A percentile compares a stretch with the other conserved stretches of the same genome.
phyloP scores from a whole-genome alignment of 2,888 invertebrate genomes.

The Nomada fucata region DNA sequence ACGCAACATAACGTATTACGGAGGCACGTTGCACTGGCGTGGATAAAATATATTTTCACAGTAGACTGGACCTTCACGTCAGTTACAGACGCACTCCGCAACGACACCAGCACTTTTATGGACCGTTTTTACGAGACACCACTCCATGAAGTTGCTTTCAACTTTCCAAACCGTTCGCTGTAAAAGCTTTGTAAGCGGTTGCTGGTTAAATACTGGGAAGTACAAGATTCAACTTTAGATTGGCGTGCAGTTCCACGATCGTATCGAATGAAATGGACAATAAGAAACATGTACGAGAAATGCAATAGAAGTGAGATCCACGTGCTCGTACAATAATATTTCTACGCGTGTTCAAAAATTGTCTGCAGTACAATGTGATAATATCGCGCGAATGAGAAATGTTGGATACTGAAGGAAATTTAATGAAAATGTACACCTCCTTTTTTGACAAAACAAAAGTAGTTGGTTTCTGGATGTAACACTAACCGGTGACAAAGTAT shows the following conservation, averaged over 20 bases:
- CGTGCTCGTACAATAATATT: no score
- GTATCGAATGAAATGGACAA: not conserved
- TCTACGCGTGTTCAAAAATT: no score
- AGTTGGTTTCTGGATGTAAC: no score
- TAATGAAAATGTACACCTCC: no score
- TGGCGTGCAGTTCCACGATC: slow-evolving; percentile 19
- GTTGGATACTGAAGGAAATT: no score
- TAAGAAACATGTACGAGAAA: not conserved
- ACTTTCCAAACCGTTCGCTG: slow-evolving; percentile 50
- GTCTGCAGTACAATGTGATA: no score
- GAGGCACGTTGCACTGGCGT: slow-evolving; percentile 58
- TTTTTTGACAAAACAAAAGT: no score
- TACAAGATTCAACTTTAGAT: slow-evolving; percentile 13
- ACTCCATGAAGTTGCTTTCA: slow-evolving; percentile 43
- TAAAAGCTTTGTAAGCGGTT: slow-evolving; percentile 53
- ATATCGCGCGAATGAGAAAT: no score
- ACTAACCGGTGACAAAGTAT: no score
- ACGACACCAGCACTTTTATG: slow-evolving; percentile 79
- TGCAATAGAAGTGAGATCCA: no score
- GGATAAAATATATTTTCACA: slow-evolving; percentile 71
- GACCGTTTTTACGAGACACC: slow-evolving; percentile 77
- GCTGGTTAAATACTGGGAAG: slow-evolving; percentile 52
- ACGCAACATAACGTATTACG: slow-evolving; percentile 67
- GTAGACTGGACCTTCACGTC: slow-evolving; percentile 64
- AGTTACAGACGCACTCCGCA: slow-evolving; percentile 76